These are phyloP conservation scores for Actias luna DNA, from an alignment of 2,888 invertebrate genomes.

Conservation along the genomic window DNA sequence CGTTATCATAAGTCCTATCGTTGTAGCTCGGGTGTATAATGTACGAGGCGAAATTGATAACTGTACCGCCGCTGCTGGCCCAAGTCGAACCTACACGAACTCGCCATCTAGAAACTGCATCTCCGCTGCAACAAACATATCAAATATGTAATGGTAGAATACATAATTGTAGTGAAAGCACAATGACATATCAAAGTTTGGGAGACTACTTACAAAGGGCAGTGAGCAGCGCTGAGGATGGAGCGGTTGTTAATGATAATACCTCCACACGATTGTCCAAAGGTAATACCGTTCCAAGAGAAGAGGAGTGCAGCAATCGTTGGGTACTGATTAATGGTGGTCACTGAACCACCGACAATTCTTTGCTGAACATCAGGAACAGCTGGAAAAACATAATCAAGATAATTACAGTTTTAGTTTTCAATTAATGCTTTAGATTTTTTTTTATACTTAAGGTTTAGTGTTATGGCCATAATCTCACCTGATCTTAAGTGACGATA, in stretches of 20 bases:
- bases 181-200: neutral
- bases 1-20: conserved; percentile 34
- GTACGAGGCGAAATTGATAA: conserved; percentile 13
- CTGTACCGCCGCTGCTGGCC: conserved; percentile 25
- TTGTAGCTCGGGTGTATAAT: conserved; percentile 23
- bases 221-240: conserved; percentile 50
- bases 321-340: conserved; percentile 22
- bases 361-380: conserved; percentile 12
- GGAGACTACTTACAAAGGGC: conserved; percentile 38
- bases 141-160: neutral
- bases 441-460: too few relatives aligned
- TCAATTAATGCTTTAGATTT: too few relatives aligned
- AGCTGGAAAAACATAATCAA: conserved; percentile 15
- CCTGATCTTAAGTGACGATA: too few relatives aligned
- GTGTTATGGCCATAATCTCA: too few relatives aligned
- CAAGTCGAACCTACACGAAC: conserved; percentile 39
- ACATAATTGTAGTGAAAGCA: too few relatives aligned
- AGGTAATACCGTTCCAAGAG: conserved; percentile 24
- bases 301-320: conserved; percentile 30
- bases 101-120: conserved; percentile 22
- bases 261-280: conserved; percentile 41
- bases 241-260: conserved; percentile 41
- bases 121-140: conserved; percentile 18
- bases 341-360: conserved; percentile 18
- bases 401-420: too few relatives aligned